Base-by-base conservation (phyloP, 2,888 invertebrate species). In the Dicyrtomina minuta region DNA sequence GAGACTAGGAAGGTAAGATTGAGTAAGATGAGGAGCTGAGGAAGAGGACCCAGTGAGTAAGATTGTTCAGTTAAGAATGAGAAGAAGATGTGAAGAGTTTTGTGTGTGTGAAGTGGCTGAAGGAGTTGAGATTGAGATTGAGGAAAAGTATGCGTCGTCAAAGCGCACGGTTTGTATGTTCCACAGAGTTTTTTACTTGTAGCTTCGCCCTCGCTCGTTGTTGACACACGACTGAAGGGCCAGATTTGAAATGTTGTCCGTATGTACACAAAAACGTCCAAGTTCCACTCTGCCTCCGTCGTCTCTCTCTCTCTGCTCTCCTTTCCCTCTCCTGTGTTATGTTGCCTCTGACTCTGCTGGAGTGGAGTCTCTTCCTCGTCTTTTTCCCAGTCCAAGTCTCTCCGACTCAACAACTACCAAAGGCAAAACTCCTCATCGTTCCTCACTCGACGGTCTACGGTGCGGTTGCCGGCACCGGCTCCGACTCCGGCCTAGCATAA, bases 141-240 rank as follows among this genome's bases (percentile, higher is more conserved):
- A 27, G 13, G 15, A 53, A 53, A 41, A 41, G 41, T 59, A 41
- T 59, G 41, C 43, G 56, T 56, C 56, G 56, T 56, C 39, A 8
- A 33, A 58, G 61, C n/a, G 41, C 61, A 61, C 61, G 41, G 43
- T 59, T 44, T 61, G 39, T 61, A 46, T n/a, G 22, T 41, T n/a
- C 17, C 17, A 20, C 26, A 33, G 58, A 15, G 15, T 43, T 43
- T 60, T 60, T 20, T 17, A 22, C 33, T 49, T 33, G 62, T 44
- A 58, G 58, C 44, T 62, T 62, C 49, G 49, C 62, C 62, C 27
- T 49, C 44, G 49, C 46, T 62, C 49, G 58, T 58, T 62, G 62
- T 62, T 62, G 62, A 62, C 62, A 62, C 49, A 62, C 62, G 62
- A 62, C 62, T 62, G 62, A 62, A 62, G 62, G 62, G 62, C 62